Evolutionary conservation across 2,888 invertebrate genomes (phyloP).

Genomic region (Torymus auratus): DNA sequence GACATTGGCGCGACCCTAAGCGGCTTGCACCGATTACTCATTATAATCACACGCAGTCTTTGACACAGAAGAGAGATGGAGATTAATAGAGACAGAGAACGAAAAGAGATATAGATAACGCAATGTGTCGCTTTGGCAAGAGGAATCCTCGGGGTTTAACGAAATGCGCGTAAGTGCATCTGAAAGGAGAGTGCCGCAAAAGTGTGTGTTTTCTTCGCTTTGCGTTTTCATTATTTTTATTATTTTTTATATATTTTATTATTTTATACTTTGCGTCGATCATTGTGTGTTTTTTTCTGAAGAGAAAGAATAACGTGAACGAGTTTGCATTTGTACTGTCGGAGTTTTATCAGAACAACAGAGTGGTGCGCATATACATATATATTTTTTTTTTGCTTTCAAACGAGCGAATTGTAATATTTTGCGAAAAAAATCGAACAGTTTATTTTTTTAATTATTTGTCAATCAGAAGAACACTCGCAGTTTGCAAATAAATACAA

Average conservation of each 20-base stretch:
- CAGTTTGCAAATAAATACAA: too few species aligned
- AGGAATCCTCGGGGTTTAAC: neutral
- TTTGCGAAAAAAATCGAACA: neutral
- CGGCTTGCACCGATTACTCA: conserved; percentile 2
- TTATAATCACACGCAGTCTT: conserved; percentile 16
- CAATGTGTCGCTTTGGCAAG: conserved; percentile 38
- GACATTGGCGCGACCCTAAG: too few species aligned
- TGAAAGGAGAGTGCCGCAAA: conserved; percentile 19
- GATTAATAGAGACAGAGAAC: neutral
- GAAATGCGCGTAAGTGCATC: conserved; percentile 5
- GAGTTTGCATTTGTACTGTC: conserved; percentile 42
- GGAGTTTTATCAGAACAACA: conserved; percentile 35
- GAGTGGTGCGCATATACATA: conserved; percentile 10
- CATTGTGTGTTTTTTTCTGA: neutral
- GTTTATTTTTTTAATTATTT: neutral
- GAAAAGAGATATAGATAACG: neutral
- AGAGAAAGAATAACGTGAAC: conserved; percentile 21
- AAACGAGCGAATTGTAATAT: conserved; percentile 3
- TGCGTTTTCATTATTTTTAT: neutral
- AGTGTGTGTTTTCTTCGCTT: neutral
- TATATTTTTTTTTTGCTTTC: conserved; percentile 20
- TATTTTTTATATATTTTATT: neutral
- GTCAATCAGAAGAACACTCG: neutral
- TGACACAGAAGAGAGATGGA: conserved; percentile 37
- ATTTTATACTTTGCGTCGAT: neutral